These are phyloP conservation scores for Paralichthys olivaceus DNA, from an alignment of 2,113 vertebrate species.

Conservation along the genomic window DNA sequence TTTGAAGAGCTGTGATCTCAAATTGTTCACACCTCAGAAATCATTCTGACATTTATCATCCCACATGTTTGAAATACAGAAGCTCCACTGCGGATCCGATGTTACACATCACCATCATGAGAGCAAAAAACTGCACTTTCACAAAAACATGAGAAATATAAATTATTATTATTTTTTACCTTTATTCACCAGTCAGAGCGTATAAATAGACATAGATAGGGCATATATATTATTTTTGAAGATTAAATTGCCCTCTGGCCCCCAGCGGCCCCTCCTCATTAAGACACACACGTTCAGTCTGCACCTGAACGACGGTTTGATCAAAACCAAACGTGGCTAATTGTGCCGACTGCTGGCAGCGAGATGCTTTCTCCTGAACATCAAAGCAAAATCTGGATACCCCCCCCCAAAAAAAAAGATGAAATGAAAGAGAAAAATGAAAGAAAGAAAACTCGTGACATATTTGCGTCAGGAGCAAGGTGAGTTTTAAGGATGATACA, in stretches of 20 bases:
- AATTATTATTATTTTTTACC: background rate
- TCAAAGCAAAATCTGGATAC: constrained; percentile 64
- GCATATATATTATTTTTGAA: background rate
- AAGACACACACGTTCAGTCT: constrained; percentile 30
- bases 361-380: constrained; percentile 43
- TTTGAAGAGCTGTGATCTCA: background rate
- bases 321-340: constrained; percentile 60
- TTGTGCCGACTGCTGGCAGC: constrained; percentile 62
- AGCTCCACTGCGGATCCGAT: background rate
- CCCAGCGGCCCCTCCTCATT: constrained; percentile 14
- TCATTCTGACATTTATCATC: background rate
- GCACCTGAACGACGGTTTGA: constrained; percentile 55
- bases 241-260: background rate
- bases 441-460: constrained; percentile 37
- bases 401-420: constrained; percentile 19
- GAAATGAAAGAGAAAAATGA: constrained; percentile 20
- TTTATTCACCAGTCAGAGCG: no score
- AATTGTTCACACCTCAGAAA: no score
- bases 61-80: background rate
- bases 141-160: background rate
- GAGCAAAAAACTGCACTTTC: constrained; percentile 1
- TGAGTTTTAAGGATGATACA: background rate
- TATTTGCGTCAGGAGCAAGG: constrained; percentile 20
- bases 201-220: background rate
- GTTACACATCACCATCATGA: background rate